These are phyloP conservation scores for Camponotus floridanus DNA, from an alignment of 1,140 invertebrate species.

Conservation along the genomic window DNA sequence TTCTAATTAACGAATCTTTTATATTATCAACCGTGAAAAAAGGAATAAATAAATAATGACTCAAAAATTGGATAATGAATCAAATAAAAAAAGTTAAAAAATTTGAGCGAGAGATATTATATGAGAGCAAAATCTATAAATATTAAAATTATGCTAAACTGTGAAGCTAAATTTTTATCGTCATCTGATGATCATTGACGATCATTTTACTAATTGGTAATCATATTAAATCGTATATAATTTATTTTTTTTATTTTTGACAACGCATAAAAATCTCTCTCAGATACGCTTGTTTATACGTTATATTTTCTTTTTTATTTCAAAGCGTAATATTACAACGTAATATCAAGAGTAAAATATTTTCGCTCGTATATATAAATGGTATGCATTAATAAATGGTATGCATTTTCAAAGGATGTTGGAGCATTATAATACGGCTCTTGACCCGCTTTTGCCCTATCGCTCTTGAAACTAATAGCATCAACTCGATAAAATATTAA, in stretches of 20 bases:
- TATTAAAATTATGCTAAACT: slow-evolving; percentile 4
- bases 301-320: slow-evolving; percentile 10
- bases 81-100: neutral
- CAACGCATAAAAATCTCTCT: neutral
- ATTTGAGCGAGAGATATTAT: neutral
- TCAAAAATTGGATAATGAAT: neutral
- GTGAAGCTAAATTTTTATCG: neutral
- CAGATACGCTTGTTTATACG: neutral
- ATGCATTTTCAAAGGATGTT: neutral
- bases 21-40: neutral
- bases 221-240: slow-evolving; percentile 16
- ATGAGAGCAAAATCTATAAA: neutral
- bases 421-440: neutral
- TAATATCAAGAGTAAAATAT: slow-evolving; percentile 20
- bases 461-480: slow-evolving; percentile 41
- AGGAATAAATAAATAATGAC: neutral
- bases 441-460: neutral
- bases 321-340: neutral
- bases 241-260: slow-evolving; percentile 14
- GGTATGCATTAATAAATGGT: neutral
- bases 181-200: neutral
- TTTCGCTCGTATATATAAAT: slow-evolving; percentile 15
- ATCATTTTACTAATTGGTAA: neutral
- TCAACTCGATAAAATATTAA: slow-evolving; percentile 24
- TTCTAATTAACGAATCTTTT: neutral